Percentiles rank a stretch among this genome's conserved stretches.
Evolutionary conservation across 2,888 invertebrate species (phyloP).

Genomic region (Chrysina gloriosa): DNA sequence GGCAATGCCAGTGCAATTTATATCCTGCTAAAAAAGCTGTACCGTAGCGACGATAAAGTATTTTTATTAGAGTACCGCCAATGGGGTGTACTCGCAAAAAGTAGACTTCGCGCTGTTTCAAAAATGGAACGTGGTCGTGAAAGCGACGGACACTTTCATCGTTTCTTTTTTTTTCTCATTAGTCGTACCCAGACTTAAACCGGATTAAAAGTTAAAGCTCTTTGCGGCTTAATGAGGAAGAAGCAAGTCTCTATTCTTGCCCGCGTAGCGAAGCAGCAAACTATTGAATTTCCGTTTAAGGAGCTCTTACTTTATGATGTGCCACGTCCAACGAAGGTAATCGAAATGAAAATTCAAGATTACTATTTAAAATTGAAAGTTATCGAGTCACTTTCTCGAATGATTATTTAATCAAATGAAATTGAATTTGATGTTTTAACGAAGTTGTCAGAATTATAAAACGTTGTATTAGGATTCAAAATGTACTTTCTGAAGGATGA

Average conservation of each 20-base stretch:
- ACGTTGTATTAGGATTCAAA: too few species aligned
- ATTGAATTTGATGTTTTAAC: too few species aligned
- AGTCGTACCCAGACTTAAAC: conserved; percentile 48
- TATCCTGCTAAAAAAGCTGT: conserved; percentile 1
- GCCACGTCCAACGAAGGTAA: not conserved
- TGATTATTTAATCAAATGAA: too few species aligned
- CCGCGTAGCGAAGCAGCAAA: not conserved
- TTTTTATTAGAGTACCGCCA: conserved; percentile 16
- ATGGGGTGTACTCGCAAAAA: not conserved
- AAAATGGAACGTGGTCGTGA: not conserved
- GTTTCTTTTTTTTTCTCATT: conserved; percentile 48
- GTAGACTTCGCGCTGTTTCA: conserved; percentile 1
- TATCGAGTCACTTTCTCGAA: too few species aligned
- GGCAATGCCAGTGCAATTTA: not conserved
- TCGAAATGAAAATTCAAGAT: not conserved
- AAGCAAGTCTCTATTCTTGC: not conserved
- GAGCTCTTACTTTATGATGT: not conserved
- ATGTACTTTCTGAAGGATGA: too few species aligned
- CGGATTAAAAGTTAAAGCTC: conserved; percentile 47
- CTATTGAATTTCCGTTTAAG: not conserved
- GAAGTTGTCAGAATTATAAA: too few species aligned
- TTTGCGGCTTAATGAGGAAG: conserved; percentile 41
- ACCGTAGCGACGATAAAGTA: conserved; percentile 5
- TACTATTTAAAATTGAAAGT: too few species aligned
- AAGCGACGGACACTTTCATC: conserved; percentile 4